A percentile compares a stretch with the other conserved stretches of the same genome.
Evolutionary conservation across 2,797 vertebrate species (phyloP).

Genomic region (Apodemus agrarius): DNA sequence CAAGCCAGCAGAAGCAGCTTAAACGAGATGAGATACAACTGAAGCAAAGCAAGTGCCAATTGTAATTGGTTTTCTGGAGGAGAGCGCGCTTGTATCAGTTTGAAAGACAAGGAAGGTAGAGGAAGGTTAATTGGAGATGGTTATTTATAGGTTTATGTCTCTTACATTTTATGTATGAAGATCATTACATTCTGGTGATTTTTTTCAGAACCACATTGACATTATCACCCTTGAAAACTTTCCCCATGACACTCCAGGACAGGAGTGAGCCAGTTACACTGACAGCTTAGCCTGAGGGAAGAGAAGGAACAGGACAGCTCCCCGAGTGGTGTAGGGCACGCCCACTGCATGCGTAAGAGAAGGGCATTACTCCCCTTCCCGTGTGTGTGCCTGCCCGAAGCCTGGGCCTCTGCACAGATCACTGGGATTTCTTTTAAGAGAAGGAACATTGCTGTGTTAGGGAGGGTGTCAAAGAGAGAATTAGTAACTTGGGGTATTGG

Average conservation of each 20-base stretch:
- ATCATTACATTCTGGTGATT: conserved; percentile 2
- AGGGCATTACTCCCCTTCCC: not conserved
- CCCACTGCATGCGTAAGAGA: not conserved
- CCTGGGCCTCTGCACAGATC: not conserved
- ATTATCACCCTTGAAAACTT: conserved; percentile 38
- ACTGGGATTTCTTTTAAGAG: not conserved
- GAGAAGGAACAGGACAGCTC: not conserved
- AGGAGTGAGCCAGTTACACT: not conserved
- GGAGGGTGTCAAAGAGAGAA: not conserved
- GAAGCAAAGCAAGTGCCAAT: conserved; percentile 64
- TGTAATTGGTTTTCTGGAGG: conserved; percentile 74
- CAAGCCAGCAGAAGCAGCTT: not conserved
- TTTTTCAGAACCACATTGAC: conserved; percentile 30
- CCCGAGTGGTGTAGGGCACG: not conserved
- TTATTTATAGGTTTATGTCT: conserved; percentile 81
- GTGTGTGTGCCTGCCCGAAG: not conserved
- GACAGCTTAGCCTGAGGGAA: not conserved
- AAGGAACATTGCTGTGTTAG: not conserved
- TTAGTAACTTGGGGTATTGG: not conserved
- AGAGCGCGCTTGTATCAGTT: conserved; percentile 64
- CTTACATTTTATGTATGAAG: conserved; percentile 65
- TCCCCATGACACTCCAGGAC: not conserved
- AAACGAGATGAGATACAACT: conserved; percentile 56
- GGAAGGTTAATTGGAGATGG: conserved; percentile 79
- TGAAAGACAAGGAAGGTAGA: conserved; percentile 73